Evolutionary conservation across 2,888 invertebrate species (phyloP).

Genomic region (Phanerotoma sp.): DNA sequence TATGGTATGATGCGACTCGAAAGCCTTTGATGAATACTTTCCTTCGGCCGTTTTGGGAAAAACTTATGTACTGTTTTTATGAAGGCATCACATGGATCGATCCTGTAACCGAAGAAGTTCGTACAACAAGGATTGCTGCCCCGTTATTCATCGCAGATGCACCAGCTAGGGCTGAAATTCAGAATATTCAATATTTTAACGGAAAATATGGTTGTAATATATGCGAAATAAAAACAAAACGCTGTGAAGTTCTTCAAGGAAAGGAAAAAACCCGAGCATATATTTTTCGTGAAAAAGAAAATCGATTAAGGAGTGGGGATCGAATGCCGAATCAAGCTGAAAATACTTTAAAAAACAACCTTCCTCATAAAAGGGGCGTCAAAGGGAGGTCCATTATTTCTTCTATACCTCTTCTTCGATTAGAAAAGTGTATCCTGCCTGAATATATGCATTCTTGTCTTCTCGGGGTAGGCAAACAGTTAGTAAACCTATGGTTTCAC

Average conservation of each 20-base stretch:
- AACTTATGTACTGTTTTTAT: constrained; percentile 23
- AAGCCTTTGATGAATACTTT: constrained; percentile 26
- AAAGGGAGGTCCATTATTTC: constrained; percentile 5
- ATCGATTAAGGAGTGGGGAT: not conserved
- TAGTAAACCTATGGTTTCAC: constrained; percentile 16
- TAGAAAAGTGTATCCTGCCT: constrained; percentile 26
- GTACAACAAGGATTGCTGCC: constrained; percentile 20
- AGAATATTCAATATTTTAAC: constrained; percentile 26
- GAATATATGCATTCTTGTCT: constrained; percentile 32
- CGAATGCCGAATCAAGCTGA: not conserved
- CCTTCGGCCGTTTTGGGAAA: constrained; percentile 23
- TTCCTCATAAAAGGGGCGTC: not conserved
- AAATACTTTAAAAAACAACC: not conserved
- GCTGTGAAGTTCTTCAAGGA: not conserved
- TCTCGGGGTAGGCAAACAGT: constrained; percentile 25
- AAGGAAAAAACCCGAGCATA: not conserved
- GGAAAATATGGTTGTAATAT: constrained; percentile 28
- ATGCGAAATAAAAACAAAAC: constrained; percentile 20
- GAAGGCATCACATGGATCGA: constrained; percentile 26
- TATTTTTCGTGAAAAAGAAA: not conserved
- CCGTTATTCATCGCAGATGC: constrained; percentile 27
- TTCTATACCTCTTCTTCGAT: constrained; percentile 19
- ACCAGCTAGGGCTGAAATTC: constrained; percentile 24
- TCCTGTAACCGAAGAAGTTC: constrained; percentile 16
- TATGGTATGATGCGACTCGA: constrained; percentile 22